Evolutionary conservation across 1,140 invertebrate species (phyloP).

Genomic region (Palaemon carinicauda): DNA sequence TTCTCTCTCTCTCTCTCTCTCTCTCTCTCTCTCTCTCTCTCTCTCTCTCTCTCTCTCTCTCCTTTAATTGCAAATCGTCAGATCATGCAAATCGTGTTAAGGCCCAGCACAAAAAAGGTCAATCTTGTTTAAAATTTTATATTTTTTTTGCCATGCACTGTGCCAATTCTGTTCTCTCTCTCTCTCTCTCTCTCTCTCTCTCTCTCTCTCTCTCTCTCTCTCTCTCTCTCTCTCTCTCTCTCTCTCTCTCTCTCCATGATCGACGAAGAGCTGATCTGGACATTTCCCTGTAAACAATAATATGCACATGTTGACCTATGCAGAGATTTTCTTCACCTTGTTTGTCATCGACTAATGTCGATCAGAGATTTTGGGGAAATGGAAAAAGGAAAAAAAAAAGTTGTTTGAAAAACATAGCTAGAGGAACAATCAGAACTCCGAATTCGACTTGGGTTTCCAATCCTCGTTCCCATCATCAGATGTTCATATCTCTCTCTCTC

Average conservation of each 20-base stretch:
- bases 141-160: too few species aligned
- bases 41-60: conserved; percentile 17
- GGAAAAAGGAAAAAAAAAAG: not conserved
- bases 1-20: not conserved
- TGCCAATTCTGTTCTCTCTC: not conserved
- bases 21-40: conserved; percentile 19
- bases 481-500: not conserved
- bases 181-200: conserved; percentile 31
- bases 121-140: not conserved
- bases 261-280: too few species aligned
- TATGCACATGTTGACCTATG: too few species aligned
- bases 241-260: too few species aligned
- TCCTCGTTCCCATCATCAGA: not conserved
- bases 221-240: not conserved
- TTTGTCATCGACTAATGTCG: too few species aligned
- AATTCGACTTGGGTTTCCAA: not conserved
- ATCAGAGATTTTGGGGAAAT: not conserved
- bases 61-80: not conserved
- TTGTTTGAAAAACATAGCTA: too few species aligned
- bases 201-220: not conserved
- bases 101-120: too few species aligned
- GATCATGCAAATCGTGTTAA: too few species aligned
- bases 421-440: not conserved
- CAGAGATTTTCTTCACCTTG: too few species aligned
- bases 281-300: too few species aligned